Evolutionary conservation across 2,797 vertebrate genomes (phyloP).

Genomic region (Bryconaethiops microstoma): DNA sequence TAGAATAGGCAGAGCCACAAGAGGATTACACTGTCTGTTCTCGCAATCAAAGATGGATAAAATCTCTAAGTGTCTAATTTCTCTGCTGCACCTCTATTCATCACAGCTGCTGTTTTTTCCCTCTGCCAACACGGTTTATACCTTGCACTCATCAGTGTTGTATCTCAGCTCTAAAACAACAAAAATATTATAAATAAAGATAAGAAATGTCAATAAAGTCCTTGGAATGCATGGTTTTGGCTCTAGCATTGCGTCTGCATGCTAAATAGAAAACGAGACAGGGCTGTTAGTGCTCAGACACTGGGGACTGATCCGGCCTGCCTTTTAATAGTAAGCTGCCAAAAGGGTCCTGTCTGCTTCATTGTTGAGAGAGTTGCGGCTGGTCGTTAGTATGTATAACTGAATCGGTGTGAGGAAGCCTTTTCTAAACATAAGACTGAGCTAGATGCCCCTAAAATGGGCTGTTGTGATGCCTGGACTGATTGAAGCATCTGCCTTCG

Average conservation of each 20-base stretch:
- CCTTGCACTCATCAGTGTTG: not conserved
- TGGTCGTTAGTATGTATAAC: conserved; percentile 2
- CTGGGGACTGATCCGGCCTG: not conserved
- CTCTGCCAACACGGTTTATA: not conserved
- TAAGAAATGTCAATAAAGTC: not conserved
- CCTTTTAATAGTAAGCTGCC: conserved; percentile 11
- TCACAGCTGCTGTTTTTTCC: not conserved
- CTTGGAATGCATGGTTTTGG: conserved; percentile 3
- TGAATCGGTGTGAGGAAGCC: not conserved
- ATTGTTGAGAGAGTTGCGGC: conserved; percentile 9
- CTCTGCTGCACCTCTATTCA: not conserved
- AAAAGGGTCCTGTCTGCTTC: conserved; percentile 11
- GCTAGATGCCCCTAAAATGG: not conserved
- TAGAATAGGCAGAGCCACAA: conserved; percentile 15
- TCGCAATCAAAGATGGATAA: conserved; percentile 11
- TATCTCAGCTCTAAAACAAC: not conserved
- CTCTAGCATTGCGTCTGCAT: conserved; percentile 6
- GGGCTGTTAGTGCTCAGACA: not conserved
- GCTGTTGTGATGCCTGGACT: not conserved
- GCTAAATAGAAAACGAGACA: conserved; percentile 31
- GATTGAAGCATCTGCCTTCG: not conserved
- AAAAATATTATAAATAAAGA: not conserved
- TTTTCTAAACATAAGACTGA: not conserved
- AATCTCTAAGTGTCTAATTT: conserved; percentile 25
- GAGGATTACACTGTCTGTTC: not conserved